Conservation (phyloP, 2,797 vertebrate species). For the Clarias fuscus region DNA sequence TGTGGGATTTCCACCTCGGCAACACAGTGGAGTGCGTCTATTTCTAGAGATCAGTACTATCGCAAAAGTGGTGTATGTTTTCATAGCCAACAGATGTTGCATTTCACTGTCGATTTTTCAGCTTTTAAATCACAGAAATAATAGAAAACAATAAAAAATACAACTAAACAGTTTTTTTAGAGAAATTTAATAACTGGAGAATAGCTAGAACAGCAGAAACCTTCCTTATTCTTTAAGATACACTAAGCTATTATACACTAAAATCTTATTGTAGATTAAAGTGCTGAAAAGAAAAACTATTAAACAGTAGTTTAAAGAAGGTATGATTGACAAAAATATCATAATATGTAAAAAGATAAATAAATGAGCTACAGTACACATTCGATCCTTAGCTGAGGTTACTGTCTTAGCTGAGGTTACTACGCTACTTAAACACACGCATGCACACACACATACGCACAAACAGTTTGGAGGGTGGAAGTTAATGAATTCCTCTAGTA, state of each 20-base stretch:
- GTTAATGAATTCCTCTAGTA: too few relatives aligned
- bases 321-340: not conserved
- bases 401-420: not conserved
- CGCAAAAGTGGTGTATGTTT: not conserved
- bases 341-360: not conserved
- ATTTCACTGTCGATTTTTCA: not conserved
- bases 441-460: too few relatives aligned
- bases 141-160: not conserved
- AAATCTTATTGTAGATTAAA: not conserved
- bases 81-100: not conserved
- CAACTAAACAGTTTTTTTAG: too few relatives aligned
- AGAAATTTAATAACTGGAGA: not conserved
- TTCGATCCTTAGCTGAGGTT: not conserved
- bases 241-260: not conserved
- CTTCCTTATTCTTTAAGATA: not conserved
- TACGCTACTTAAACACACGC: too few relatives aligned
- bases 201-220: not conserved
- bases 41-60: not conserved
- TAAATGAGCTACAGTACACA: not conserved
- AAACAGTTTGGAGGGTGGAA: too few relatives aligned
- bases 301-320: not conserved
- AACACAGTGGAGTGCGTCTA: not conserved
- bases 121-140: not conserved
- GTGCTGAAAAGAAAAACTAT: not conserved
- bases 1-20: slow-evolving; percentile 33